Conservation (phyloP, 1,140 invertebrate species). For the Zaprionus tsacasi region DNA sequence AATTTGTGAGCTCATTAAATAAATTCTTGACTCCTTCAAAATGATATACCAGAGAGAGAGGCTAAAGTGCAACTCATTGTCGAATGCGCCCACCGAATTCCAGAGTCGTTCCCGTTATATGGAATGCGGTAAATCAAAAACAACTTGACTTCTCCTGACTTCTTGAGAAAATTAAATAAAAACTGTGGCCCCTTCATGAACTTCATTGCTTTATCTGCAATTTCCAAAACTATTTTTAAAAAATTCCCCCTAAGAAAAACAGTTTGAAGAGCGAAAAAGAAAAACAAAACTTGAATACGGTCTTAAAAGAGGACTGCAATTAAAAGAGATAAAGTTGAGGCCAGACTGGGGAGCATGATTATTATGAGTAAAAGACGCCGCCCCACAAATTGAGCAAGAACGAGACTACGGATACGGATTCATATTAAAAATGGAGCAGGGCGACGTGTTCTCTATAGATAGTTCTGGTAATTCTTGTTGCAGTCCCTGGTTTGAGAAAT, state of each 20-base stretch:
- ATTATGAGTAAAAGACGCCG: constrained; percentile 25
- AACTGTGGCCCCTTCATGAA: constrained; percentile 12
- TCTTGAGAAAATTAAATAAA: neutral
- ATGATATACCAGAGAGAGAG: neutral
- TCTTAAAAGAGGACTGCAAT: constrained; percentile 22
- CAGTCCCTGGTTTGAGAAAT: constrained; percentile 17
- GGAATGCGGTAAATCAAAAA: constrained; percentile 37
- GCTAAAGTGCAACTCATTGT: constrained; percentile 31
- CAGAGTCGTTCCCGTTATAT: constrained; percentile 11
- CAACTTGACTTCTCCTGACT: constrained; percentile 18
- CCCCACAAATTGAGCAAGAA: constrained; percentile 29
- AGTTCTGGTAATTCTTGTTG: neutral
- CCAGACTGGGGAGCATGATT: neutral
- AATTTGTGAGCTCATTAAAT: constrained; percentile 38
- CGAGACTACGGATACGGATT: neutral
- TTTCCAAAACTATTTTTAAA: constrained; percentile 44
- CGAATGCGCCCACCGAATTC: constrained; percentile 15
- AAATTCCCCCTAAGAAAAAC: constrained; percentile 14
- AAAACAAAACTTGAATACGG: neutral
- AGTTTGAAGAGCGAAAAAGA: neutral
- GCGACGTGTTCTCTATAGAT: constrained; percentile 12
- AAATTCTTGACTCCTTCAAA: constrained; percentile 15
- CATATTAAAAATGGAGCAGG: constrained; percentile 40
- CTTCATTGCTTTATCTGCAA: constrained; percentile 31
- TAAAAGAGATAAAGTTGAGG: constrained; percentile 33